phyloP scores from a whole-genome alignment of 2,797 vertebrate genomes.

The Chelon labrosus region DNA sequence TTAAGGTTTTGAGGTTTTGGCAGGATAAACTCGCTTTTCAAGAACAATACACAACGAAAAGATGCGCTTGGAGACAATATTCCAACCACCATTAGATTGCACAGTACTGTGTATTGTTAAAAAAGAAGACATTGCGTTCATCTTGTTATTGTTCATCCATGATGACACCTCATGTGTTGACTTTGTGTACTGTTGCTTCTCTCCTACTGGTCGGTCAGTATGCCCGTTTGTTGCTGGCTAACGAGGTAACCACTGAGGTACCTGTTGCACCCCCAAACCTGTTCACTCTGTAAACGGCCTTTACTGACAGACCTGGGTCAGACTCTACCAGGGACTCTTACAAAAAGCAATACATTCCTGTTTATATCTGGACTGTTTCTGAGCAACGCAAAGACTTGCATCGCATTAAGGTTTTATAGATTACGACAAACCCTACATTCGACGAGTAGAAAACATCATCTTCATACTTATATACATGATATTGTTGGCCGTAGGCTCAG shows the following conservation, averaged over 20 bases:
- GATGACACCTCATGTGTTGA: conserved; percentile 79
- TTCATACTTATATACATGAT: no score
- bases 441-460: not conserved
- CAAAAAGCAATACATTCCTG: not conserved
- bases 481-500: no score
- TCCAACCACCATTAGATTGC: not conserved
- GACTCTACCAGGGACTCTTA: conserved; percentile 6
- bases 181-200: conserved; percentile 90
- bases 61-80: not conserved
- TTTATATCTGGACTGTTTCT: not conserved
- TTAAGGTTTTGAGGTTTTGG: no score
- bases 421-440: not conserved
- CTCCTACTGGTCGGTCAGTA: conserved; percentile 90
- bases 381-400: not conserved
- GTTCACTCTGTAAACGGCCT: conserved; percentile 22
- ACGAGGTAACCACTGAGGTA: conserved; percentile 97
- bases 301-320: conserved; percentile 74
- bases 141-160: conserved; percentile 50
- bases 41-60: not conserved
- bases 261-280: conserved; percentile 77
- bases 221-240: conserved; percentile 95
- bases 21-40: not conserved
- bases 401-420: not conserved
- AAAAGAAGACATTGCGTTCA: not conserved
- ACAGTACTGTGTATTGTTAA: not conserved